phyloP scores from a whole-genome alignment of 2,888 invertebrate genomes.

The Parelbella ahira region DNA sequence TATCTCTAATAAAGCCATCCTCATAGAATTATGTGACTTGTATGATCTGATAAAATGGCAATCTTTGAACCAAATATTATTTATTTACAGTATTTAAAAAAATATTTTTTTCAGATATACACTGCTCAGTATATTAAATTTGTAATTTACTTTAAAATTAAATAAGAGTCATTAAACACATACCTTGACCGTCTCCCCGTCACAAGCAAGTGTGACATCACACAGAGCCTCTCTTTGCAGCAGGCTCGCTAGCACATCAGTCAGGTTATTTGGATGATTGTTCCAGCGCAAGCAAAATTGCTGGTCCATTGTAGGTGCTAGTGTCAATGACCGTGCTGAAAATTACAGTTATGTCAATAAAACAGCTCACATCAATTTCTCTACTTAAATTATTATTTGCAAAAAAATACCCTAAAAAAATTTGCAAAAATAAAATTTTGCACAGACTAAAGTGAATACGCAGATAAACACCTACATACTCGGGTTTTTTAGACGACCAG shows the following conservation, averaged over 20 bases:
- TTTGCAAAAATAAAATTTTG: slow-evolving; percentile 29
- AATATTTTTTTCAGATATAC: too few species aligned
- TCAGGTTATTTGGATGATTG: slow-evolving; percentile 95
- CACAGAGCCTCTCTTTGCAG: slow-evolving; percentile 93
- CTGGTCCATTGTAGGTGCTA: slow-evolving; percentile 85
- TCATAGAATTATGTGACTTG: too few species aligned
- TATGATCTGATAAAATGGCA: too few species aligned
- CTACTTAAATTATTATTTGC: not conserved
- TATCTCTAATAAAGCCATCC: too few species aligned
- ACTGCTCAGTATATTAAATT: too few species aligned
- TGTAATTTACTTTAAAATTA: too few species aligned
- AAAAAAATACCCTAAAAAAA: slow-evolving; percentile 33
- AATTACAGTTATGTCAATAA: slow-evolving; percentile 44
- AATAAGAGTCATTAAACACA: too few species aligned
- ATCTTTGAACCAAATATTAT: too few species aligned
- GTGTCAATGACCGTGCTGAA: slow-evolving; percentile 80
- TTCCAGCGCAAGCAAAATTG: slow-evolving; percentile 97
- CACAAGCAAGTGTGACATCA: slow-evolving; percentile 95
- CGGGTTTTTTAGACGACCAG: slow-evolving; percentile 26
- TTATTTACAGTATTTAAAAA: too few species aligned
- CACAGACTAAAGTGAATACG: slow-evolving; percentile 14
- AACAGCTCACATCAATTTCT: not conserved
- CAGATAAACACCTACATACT: slow-evolving; percentile 11
- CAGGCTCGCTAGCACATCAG: slow-evolving; percentile 93
- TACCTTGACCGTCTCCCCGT: slow-evolving; percentile 92